Conservation (phyloP, 2,797 vertebrate species). For the Parauchenoglanis punctatus region DNA sequence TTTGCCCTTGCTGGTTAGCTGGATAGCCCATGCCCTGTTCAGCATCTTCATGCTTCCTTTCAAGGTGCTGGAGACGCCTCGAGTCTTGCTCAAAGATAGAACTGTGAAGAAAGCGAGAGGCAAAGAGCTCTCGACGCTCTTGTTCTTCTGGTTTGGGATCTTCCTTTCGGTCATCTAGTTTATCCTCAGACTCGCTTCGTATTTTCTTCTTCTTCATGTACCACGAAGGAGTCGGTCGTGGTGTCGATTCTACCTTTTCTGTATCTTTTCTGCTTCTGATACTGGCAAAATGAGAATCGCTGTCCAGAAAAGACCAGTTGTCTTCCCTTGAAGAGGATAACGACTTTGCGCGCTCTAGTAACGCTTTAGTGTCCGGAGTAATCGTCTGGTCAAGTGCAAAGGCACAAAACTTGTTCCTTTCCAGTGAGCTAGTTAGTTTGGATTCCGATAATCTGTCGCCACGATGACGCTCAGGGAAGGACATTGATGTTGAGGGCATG, state of each 20-base stretch:
- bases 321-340: conserved; percentile 96
- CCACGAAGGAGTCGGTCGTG: conserved; percentile 94
- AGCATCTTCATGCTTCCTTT: conserved; percentile 90
- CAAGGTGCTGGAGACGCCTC: conserved; percentile 91
- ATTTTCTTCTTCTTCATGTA: conserved; percentile 99
- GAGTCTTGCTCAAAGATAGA: conserved; percentile 98
- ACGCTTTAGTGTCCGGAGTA: conserved; percentile 96
- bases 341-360: conserved; percentile 97
- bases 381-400: conserved; percentile 96
- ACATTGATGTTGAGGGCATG: conserved; percentile 82
- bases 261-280: conserved; percentile 95
- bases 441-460: conserved; percentile 90
- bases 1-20: conserved; percentile 76
- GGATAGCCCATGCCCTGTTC: conserved; percentile 81
- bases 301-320: conserved; percentile 98
- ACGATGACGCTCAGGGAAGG: conserved; percentile 88
- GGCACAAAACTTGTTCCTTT: conserved; percentile 96
- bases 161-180: conserved; percentile 93
- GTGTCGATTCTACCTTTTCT: conserved; percentile 91
- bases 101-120: conserved; percentile 96
- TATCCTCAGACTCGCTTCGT: conserved; percentile 91
- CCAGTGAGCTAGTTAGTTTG: conserved; percentile 84
- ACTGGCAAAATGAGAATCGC: conserved; percentile 91
- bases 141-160: conserved; percentile 95
- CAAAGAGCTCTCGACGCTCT: conserved; percentile 92